phyloP scores from a whole-genome alignment of 2,113 vertebrate species.

The Oryzias curvinotus region DNA sequence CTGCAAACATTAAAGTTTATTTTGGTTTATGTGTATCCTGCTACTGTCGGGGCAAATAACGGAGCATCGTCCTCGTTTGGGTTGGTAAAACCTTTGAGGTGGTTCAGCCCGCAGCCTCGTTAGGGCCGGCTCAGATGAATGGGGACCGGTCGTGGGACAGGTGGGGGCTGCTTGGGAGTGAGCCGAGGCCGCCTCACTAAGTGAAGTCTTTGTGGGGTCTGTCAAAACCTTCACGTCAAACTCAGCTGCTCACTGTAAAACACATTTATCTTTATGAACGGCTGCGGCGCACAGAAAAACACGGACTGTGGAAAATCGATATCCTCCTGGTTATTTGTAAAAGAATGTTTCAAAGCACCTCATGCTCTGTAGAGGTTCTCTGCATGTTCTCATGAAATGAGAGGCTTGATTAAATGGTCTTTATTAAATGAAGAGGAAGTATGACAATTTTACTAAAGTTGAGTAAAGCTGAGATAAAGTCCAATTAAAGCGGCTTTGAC shows the following conservation, averaged over 20 bases:
- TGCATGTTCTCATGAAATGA: neutral
- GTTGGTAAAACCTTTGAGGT: conserved; percentile 54
- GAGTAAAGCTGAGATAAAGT: no score
- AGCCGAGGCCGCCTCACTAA: conserved; percentile 63
- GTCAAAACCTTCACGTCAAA: conserved; percentile 75
- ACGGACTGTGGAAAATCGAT: conserved; percentile 52
- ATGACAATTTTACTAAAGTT: no score
- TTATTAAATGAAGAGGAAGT: no score
- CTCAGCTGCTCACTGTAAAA: conserved; percentile 74
- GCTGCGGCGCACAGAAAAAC: conserved; percentile 46
- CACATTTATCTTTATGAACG: conserved; percentile 66
- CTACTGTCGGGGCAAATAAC: conserved; percentile 5
- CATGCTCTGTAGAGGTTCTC: conserved; percentile 41
- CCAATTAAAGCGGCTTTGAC: no score
- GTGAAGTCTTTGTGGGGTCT: conserved; percentile 67
- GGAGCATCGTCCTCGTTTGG: conserved; percentile 45
- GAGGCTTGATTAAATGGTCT: no score
- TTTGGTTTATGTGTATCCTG: no score
- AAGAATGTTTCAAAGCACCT: conserved; percentile 24
- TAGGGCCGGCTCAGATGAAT: conserved; percentile 52
- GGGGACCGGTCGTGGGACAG: conserved; percentile 34
- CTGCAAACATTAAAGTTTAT: no score
- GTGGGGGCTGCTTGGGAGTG: conserved; percentile 57
- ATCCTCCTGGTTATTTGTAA: conserved; percentile 36
- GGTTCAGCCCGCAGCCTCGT: conserved; percentile 49